Conservation (phyloP, 1,140 invertebrate genomes). For the Steinernema khuongi region DNA sequence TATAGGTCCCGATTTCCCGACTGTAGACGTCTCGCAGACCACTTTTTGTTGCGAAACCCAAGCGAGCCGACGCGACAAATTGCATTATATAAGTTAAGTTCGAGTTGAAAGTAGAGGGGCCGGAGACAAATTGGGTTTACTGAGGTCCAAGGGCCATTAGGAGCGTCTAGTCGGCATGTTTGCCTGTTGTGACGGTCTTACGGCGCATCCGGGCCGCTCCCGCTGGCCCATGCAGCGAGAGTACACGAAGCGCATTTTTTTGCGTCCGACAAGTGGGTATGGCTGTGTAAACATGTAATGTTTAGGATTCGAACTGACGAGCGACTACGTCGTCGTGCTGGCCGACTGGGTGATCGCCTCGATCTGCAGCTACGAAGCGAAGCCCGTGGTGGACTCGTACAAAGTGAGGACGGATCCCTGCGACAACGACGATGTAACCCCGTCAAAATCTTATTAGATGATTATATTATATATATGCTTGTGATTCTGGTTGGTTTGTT, state of each 20-base stretch:
- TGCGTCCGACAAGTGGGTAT: background rate
- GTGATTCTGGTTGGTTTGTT: no score
- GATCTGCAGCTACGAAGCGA: background rate
- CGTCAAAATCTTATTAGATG: no score
- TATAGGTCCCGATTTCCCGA: no score
- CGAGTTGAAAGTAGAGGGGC: slow-evolving; percentile 4
- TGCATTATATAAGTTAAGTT: background rate
- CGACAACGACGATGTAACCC: no score
- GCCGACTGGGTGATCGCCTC: background rate
- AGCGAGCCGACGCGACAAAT: background rate
- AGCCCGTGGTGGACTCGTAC: background rate
- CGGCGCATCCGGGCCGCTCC: background rate
- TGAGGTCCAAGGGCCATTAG: background rate
- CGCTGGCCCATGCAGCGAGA: background rate
- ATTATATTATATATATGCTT: no score
- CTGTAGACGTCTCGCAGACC: background rate
- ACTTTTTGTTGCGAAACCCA: background rate
- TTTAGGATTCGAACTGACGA: background rate
- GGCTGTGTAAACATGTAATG: slow-evolving; percentile 11
- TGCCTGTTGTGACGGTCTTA: background rate
- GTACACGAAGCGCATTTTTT: background rate
- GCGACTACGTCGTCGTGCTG: background rate
- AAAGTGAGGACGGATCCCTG: no score
- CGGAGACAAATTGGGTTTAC: slow-evolving; percentile 9
- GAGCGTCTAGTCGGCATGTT: background rate